These are phyloP conservation scores for Xestoiulus laeticollis DNA, from an alignment of 2,888 invertebrate species.

Conservation along the genomic window DNA sequence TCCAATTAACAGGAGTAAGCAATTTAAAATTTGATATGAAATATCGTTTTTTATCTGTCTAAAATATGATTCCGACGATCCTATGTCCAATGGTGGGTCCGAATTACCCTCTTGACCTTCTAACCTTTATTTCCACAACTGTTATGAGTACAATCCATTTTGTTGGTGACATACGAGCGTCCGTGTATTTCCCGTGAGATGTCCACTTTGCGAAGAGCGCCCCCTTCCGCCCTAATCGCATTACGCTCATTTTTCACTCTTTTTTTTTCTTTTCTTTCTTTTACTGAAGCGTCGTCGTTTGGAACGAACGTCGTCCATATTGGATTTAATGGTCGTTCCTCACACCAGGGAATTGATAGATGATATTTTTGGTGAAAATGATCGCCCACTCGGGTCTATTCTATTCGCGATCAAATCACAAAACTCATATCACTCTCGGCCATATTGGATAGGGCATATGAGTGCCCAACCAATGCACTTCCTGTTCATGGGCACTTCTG, in stretches of 20 bases:
- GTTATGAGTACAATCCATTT: neutral
- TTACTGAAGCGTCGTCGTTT: neutral
- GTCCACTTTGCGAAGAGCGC: neutral
- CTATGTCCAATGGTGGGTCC: too few species aligned
- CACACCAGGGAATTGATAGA: constrained; percentile 45
- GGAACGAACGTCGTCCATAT: neutral
- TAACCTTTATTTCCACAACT: too few species aligned
- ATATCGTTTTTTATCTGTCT: too few species aligned
- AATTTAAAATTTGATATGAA: too few species aligned
- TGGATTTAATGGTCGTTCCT: constrained; percentile 20
- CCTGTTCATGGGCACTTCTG: neutral
- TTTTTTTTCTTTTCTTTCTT: neutral
- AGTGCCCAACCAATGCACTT: neutral
- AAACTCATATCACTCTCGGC: neutral
- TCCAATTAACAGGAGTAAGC: too few species aligned
- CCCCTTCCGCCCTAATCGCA: neutral
- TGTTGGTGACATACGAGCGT: neutral
- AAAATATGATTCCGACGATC: too few species aligned
- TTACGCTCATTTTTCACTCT: neutral
- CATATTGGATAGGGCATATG: neutral
- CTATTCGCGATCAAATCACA: constrained; percentile 50
- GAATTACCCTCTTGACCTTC: too few species aligned
- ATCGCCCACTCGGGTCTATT: constrained; percentile 52
- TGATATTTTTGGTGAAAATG: constrained; percentile 52
- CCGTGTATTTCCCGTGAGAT: neutral